Evolutionary conservation across 2,888 invertebrate species (phyloP).

Genomic region (Cabera pusaria): DNA sequence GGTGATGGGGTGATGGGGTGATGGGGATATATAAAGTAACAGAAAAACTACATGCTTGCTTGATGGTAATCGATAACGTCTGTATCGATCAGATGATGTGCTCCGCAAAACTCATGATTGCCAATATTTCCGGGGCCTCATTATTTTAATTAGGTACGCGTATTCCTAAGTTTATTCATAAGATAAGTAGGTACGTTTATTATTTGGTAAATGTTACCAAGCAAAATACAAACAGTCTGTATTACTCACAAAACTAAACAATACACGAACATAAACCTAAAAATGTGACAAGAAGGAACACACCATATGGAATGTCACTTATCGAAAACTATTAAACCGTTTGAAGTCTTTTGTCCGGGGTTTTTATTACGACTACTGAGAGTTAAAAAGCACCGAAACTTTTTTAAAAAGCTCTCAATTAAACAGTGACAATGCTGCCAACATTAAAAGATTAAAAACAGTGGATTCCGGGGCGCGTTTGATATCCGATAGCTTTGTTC

Average conservation of each 20-base stretch:
- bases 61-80: too few species aligned
- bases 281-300: conserved; percentile 61
- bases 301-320: conserved; percentile 71
- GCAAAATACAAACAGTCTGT: too few species aligned
- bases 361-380: conserved; percentile 73
- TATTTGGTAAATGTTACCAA: too few species aligned
- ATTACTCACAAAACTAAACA: conserved; percentile 34
- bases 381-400: conserved; percentile 61
- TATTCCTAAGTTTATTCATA: too few species aligned
- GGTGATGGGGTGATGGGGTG: too few species aligned
- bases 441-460: conserved; percentile 54
- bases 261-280: conserved; percentile 64
- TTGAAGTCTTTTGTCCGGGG: conserved; percentile 75
- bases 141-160: too few species aligned
- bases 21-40: too few species aligned
- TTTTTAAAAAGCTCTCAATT: conserved; percentile 72
- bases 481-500: conserved; percentile 80
- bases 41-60: too few species aligned
- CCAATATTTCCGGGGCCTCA: too few species aligned
- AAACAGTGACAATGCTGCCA: conserved; percentile 76
- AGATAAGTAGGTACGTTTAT: too few species aligned
- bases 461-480: conserved; percentile 64
- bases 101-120: too few species aligned
- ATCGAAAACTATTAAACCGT: conserved; percentile 58
- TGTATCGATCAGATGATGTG: too few species aligned